Percentiles rank a stretch among this genome's conserved stretches.
Evolutionary conservation across 2,113 vertebrate genomes (phyloP).

Genomic region (Hiodon alosoides): DNA sequence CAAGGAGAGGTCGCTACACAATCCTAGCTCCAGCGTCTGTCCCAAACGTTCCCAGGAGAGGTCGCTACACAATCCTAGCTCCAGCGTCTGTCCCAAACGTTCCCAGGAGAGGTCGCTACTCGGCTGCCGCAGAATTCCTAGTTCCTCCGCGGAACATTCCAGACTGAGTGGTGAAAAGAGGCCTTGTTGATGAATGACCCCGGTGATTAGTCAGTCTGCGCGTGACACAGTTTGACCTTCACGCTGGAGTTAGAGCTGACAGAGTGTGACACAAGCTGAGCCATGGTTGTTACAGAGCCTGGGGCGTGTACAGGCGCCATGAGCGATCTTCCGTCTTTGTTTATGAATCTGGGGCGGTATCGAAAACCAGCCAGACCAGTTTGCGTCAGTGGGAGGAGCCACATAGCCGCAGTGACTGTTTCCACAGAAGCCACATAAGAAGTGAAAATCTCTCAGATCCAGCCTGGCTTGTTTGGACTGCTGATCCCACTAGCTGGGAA

Average conservation of each 20-base stretch:
- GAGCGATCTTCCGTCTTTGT: constrained; percentile 17
- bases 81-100: too few species aligned
- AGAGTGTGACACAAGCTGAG: background rate
- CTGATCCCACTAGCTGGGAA: too few species aligned
- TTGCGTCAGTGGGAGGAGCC: constrained; percentile 44
- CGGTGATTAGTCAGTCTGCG: constrained; percentile 1
- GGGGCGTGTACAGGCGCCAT: background rate
- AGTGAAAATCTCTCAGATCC: background rate
- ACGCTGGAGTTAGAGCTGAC: background rate
- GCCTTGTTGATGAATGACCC: constrained; percentile 43
- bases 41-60: too few species aligned
- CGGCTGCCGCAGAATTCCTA: too few species aligned
- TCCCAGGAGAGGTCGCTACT: too few species aligned
- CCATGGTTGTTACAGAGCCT: background rate
- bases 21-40: too few species aligned
- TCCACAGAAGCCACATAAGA: background rate
- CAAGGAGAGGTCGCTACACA: too few species aligned
- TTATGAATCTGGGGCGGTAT: constrained; percentile 34
- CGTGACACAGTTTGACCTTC: background rate
- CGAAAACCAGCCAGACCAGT: constrained; percentile 58
- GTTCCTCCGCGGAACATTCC: constrained; percentile 28
- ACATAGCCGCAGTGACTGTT: constrained; percentile 22
- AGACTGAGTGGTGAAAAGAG: constrained; percentile 8
- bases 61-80: too few species aligned
- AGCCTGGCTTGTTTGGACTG: background rate